Percentiles rank a stretch among this genome's conserved stretches.
These are phyloP conservation scores for Python bivittatus DNA, from an alignment of 2,113 vertebrate genomes.

Conservation along the genomic window DNA sequence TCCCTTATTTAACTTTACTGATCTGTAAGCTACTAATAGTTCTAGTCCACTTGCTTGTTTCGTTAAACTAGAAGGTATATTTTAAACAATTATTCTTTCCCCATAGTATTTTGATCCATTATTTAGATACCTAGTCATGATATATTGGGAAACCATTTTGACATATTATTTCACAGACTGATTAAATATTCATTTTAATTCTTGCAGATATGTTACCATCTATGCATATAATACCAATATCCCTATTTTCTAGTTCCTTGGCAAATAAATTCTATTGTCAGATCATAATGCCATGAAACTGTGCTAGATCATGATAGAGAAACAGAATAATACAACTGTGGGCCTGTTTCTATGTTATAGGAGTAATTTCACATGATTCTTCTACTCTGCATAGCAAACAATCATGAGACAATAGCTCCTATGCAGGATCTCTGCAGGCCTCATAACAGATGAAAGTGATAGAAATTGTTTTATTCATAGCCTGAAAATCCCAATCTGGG, in stretches of 20 bases:
- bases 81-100: background rate
- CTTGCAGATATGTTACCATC: background rate
- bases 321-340: background rate
- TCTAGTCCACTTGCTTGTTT: background rate
- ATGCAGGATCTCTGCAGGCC: background rate
- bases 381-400: background rate
- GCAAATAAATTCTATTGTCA: background rate
- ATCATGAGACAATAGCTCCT: background rate
- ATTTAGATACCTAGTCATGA: background rate
- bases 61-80: background rate
- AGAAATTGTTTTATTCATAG: background rate
- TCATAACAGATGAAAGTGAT: background rate
- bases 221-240: background rate
- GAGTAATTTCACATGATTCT: background rate
- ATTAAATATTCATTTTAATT: background rate
- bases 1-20: conserved; percentile 24
- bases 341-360: background rate
- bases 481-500: background rate
- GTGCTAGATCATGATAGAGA: background rate
- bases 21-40: conserved; percentile 43
- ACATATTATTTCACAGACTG: background rate
- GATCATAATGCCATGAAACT: background rate
- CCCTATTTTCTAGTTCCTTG: background rate
- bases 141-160: background rate
- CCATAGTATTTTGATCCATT: background rate